Conservation (phyloP, 2,797 vertebrate species). For the Leptodactylus fallax region DNA sequence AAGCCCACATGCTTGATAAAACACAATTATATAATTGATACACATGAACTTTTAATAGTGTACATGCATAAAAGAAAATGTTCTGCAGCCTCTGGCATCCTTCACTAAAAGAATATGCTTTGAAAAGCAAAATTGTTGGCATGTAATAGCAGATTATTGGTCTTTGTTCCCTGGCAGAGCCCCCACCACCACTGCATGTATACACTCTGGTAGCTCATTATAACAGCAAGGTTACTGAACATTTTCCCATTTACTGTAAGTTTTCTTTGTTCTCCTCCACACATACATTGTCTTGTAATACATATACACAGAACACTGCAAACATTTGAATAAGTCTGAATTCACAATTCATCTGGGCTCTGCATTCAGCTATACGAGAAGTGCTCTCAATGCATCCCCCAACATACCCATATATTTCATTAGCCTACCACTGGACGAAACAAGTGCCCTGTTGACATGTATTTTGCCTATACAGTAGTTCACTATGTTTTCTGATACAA, state of each 20-base stretch:
- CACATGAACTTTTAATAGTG: neutral
- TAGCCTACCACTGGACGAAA: too few relatives aligned
- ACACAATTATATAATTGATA: conserved; percentile 29
- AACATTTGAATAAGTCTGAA: neutral
- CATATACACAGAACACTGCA: neutral
- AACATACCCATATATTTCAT: too few relatives aligned
- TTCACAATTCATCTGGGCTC: neutral
- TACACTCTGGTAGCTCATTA: conserved; percentile 24
- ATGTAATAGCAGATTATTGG: neutral
- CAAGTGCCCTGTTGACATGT: too few relatives aligned
- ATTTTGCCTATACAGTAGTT: too few relatives aligned
- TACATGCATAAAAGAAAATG: conserved; percentile 2
- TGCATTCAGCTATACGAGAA: neutral
- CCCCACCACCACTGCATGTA: neutral
- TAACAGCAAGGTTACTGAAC: conserved; percentile 25
- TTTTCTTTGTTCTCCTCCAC: conserved; percentile 6
- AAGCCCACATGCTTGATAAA: neutral
- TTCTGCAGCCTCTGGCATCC: neutral
- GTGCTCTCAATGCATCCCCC: too few relatives aligned
- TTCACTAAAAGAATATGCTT: neutral
- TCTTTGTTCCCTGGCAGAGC: neutral
- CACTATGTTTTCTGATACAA: too few relatives aligned
- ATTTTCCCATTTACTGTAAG: conserved; percentile 1
- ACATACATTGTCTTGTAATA: conserved; percentile 6
- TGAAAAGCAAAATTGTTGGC: neutral